These are phyloP conservation scores for Caenorhabditis wallacei DNA, from an alignment of 2,888 invertebrate genomes.

Conservation along the genomic window DNA sequence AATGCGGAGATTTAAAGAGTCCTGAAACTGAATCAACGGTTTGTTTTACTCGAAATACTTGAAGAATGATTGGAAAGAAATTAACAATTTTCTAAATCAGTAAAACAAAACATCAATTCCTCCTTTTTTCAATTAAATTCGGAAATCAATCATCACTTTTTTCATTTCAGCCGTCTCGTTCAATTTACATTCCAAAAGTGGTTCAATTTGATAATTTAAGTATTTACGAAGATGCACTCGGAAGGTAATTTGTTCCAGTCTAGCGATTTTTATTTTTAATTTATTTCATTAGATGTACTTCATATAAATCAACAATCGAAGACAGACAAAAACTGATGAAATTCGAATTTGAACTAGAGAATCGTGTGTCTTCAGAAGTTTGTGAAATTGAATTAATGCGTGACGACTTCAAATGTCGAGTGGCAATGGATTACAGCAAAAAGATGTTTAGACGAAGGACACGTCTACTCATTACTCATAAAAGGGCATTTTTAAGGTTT, in stretches of 20 bases:
- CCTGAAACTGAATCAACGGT: conserved; percentile 32
- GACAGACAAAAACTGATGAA: conserved; percentile 63
- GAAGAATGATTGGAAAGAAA: not conserved
- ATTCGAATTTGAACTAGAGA: conserved; percentile 62
- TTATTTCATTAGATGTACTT: conserved; percentile 51
- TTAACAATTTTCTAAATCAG: no score
- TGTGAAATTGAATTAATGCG: conserved; percentile 59
- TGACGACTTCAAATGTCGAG: conserved; percentile 65
- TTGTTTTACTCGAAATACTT: not conserved
- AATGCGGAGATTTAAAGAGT: conserved; percentile 54
- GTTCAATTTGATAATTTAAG: conserved; percentile 63
- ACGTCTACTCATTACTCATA: conserved; percentile 59
- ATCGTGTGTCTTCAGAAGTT: conserved; percentile 59
- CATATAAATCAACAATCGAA: conserved; percentile 61
- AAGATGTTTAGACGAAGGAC: conserved; percentile 64
- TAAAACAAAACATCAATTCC: no score
- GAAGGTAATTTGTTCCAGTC: conserved; percentile 42
- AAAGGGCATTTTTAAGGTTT: conserved; percentile 58
- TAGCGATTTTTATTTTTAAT: not conserved
- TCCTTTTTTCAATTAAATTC: no score
- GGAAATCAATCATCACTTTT: not conserved
- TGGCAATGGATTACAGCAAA: conserved; percentile 66
- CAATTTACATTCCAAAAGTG: conserved; percentile 61
- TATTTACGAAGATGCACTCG: conserved; percentile 61
- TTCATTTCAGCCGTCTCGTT: conserved; percentile 56